Conservation (phyloP, 2,888 invertebrate species). For the Sesia apiformis region DNA sequence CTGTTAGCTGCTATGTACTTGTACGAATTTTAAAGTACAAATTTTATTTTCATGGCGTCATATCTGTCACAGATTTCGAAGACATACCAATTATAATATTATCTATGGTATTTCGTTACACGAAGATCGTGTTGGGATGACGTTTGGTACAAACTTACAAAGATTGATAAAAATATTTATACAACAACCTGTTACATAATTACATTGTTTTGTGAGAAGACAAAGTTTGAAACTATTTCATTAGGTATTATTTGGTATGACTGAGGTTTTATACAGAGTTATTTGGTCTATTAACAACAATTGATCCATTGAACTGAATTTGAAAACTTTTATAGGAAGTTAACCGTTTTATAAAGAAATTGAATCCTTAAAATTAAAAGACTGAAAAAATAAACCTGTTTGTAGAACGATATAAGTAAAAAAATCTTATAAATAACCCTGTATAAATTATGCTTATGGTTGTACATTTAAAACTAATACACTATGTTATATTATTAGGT, state of each 20-base stretch:
- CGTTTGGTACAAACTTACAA: background rate
- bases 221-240: background rate
- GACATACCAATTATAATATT: background rate
- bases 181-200: background rate
- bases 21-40: too few species aligned
- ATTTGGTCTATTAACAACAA: constrained; percentile 23
- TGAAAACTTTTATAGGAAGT: too few species aligned
- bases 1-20: background rate
- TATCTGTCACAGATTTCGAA: too few species aligned
- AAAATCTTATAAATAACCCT: constrained; percentile 60
- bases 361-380: background rate
- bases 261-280: constrained; percentile 71
- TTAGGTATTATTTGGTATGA: constrained; percentile 54
- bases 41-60: background rate
- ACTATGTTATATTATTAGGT: constrained; percentile 44
- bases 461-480: constrained; percentile 54
- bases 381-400: background rate
- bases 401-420: background rate
- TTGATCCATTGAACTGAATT: too few species aligned
- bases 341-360: too few species aligned
- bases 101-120: background rate
- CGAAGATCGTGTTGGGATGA: background rate
- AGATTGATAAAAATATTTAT: background rate
- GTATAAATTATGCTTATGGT: constrained; percentile 72
- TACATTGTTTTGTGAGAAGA: background rate